These are phyloP conservation scores for Stomatorhinus ivindoensis DNA, from an alignment of 2,113 vertebrate genomes.

Conservation along the genomic window DNA sequence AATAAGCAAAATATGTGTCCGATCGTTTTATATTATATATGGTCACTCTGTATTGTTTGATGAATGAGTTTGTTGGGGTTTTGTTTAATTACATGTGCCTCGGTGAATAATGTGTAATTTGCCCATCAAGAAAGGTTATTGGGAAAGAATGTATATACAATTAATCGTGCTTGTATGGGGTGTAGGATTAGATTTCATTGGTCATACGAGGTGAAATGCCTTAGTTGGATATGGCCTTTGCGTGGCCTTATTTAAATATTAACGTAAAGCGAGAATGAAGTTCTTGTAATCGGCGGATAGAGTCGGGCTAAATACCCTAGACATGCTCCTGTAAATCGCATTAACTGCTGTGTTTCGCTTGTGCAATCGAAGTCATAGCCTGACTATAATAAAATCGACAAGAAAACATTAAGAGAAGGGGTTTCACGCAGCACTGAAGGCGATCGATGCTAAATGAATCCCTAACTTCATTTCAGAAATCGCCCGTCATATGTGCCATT, in stretches of 20 bases:
- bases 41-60: background rate
- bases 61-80: background rate
- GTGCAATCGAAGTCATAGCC: background rate
- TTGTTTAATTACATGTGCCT: background rate
- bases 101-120: background rate
- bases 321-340: background rate
- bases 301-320: background rate
- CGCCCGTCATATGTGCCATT: background rate
- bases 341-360: background rate
- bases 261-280: background rate
- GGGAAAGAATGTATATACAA: background rate
- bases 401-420: slow-evolving; percentile 5
- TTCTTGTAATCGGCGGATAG: background rate
- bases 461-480: background rate
- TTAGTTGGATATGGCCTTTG: background rate
- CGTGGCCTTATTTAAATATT: background rate
- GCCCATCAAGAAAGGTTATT: background rate
- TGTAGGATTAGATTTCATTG: background rate
- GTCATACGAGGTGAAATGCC: background rate
- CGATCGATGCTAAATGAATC: background rate
- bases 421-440: background rate
- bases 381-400: background rate
- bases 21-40: background rate
- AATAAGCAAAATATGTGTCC: background rate
- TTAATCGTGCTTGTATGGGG: background rate